Base-by-base conservation (phyloP, 2,888 invertebrate genomes). In the Falcaria lacertinaria region DNA sequence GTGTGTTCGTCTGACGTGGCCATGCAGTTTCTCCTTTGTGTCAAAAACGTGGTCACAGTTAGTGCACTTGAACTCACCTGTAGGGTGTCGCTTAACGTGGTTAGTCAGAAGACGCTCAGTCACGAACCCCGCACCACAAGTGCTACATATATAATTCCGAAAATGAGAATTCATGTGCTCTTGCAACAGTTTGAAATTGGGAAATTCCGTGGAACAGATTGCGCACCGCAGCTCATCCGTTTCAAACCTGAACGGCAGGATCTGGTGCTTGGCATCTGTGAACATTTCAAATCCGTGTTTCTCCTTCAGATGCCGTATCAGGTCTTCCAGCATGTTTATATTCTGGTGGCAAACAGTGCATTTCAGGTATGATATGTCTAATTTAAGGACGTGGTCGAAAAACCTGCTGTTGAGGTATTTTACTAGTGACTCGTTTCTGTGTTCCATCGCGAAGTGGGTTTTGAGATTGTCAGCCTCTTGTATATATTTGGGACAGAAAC, bases 121-220 rank as follows among this genome's bases (percentile, higher is more conserved):
- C 0, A 78, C 66, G 42, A 69, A 80, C 0, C 70, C 62, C 4
- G 70, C 57, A 0, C 67, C 68, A 38, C 81, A 79, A 17, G 69
- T 57, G 1, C 67, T 60, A 35, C 83, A 83, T 4, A 70, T 50
- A 37, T 71, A 77, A 44, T 80, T 78, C 1, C 69, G 65, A 16
- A 66, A 81, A 57, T 83, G 83, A 0, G 63, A 56, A 42, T 78
- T 80, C 82, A 84, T 83, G 34, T 83, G 83, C 40, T 79, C 77
- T 25, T 76, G 75, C 1, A 83, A 45, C 0, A 70, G 55, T 50
- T 82, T 80, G 42, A 84, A 84, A 0, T 64, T 70, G 2, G 52
- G 49, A 44, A 71, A 80, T 14, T 61, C 62, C 0, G 55, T 44
- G 0, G 53, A 44, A 43, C 84, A 84, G 0, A 77, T 61, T 0